phyloP scores from a whole-genome alignment of 2,113 vertebrate species.

The Tetrax tetrax region DNA sequence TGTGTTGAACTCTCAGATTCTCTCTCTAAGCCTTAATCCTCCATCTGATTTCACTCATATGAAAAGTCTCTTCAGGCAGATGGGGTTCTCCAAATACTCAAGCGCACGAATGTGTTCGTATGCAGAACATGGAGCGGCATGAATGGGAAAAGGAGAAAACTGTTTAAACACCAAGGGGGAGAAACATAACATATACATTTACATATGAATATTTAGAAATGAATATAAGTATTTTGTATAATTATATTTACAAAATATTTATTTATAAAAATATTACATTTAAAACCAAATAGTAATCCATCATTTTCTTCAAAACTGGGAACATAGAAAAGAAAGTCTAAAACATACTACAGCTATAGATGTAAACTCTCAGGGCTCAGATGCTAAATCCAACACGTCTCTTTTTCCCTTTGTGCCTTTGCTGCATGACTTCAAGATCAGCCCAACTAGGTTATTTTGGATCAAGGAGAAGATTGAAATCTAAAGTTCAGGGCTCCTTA shows the following conservation, averaged over 20 bases:
- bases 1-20: not conserved
- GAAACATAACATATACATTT: not conserved
- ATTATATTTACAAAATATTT: not conserved
- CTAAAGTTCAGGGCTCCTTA: slow-evolving; percentile 1
- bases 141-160: not conserved
- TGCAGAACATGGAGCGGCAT: not conserved
- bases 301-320: not conserved
- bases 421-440: not conserved
- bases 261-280: not conserved
- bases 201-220: not conserved
- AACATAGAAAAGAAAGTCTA: not conserved
- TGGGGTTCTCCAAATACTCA: not conserved
- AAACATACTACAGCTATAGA: not conserved
- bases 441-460: slow-evolving; percentile 15
- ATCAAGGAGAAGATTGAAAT: slow-evolving; percentile 36
- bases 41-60: not conserved
- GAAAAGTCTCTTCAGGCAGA: not conserved
- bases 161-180: not conserved
- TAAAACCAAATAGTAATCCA: not conserved
- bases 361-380: not conserved
- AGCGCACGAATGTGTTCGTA: not conserved
- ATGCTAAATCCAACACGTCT: not conserved
- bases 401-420: not conserved
- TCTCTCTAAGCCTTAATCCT: not conserved
- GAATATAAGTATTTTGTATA: not conserved